Evolutionary conservation across 1,140 invertebrate species (phyloP).

Genomic region (Rhyzopertha dominica): DNA sequence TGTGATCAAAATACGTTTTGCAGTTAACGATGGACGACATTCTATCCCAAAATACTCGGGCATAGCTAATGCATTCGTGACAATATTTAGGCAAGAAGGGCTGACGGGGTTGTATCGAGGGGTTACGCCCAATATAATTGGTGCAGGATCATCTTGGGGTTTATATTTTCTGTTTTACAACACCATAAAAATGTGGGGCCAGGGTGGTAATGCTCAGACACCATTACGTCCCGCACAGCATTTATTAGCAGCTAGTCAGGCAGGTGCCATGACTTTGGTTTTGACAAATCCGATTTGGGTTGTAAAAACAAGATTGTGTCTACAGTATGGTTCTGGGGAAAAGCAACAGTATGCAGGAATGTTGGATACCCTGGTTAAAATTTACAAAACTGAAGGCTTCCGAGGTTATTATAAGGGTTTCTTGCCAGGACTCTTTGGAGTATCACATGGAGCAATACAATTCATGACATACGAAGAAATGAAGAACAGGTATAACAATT

Average conservation of each 20-base stretch:
- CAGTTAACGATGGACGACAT: conserved; percentile 85
- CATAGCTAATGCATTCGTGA: conserved; percentile 74
- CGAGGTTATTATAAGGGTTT: conserved; percentile 93
- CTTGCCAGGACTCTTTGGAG: conserved; percentile 94
- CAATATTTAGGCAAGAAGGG: conserved; percentile 84
- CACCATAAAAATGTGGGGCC: conserved; percentile 82
- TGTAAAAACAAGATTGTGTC: conserved; percentile 85
- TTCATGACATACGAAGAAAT: conserved; percentile 99
- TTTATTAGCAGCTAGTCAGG: conserved; percentile 85
- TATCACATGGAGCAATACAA: conserved; percentile 96
- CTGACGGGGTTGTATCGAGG: conserved; percentile 89
- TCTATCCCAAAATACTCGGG: conserved; percentile 82
- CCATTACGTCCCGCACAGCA: conserved; percentile 77
- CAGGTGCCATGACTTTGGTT: conserved; percentile 84
- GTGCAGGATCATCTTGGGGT: conserved; percentile 95
- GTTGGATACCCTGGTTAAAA: conserved; percentile 83
- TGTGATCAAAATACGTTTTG: conserved; percentile 96
- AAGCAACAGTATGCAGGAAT: conserved; percentile 74
- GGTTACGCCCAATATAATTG: conserved; percentile 91
- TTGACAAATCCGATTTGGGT: conserved; percentile 98
- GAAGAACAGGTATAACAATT: conserved; percentile 86
- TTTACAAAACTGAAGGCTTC: conserved; percentile 85
- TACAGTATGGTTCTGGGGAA: conserved; percentile 58
- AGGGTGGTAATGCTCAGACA: conserved; percentile 71
- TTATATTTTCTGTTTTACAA: conserved; percentile 98